A percentile compares a stretch with the other conserved stretches of the same genome.
These are phyloP conservation scores for Coregonus sp. DNA, from an alignment of 2,797 vertebrate species.

Conservation along the genomic window DNA sequence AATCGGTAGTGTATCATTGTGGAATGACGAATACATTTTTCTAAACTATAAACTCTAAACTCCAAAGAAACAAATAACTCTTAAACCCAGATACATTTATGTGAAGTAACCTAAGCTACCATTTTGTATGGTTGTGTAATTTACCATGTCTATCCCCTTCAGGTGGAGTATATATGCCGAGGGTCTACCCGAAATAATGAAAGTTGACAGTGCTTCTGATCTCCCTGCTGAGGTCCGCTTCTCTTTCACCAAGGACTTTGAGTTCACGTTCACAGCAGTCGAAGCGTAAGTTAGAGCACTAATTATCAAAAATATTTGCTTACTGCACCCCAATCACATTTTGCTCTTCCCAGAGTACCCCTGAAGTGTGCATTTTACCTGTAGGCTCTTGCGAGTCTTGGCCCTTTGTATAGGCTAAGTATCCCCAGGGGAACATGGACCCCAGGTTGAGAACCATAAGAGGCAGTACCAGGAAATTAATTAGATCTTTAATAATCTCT, in stretches of 20 bases:
- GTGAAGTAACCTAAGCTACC: not conserved
- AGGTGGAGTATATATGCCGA: constrained; percentile 10
- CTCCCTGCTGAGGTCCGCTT: constrained; percentile 22
- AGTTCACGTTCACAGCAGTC: constrained; percentile 5
- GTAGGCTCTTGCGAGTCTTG: too few species aligned
- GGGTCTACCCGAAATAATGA: constrained; percentile 5
- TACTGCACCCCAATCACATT: too few species aligned
- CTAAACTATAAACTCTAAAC: too few species aligned
- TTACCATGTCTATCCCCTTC: not conserved
- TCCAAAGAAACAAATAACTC: not conserved
- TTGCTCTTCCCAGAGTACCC: too few species aligned
- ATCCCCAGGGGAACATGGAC: too few species aligned
- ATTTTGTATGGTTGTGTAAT: not conserved
- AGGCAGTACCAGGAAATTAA: not conserved
- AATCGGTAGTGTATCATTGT: not conserved
- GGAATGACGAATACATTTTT: too few species aligned
- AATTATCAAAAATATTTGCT: not conserved
- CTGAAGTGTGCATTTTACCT: too few species aligned
- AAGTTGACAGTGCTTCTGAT: not conserved
- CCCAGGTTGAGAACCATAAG: too few species aligned
- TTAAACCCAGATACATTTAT: not conserved
- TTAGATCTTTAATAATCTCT: not conserved
- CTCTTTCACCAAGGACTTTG: constrained; percentile 16
- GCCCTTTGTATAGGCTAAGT: too few species aligned
- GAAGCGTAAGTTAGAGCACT: not conserved